Conservation (phyloP, 2,888 invertebrate species). For the Cheilosia vernalis region DNA sequence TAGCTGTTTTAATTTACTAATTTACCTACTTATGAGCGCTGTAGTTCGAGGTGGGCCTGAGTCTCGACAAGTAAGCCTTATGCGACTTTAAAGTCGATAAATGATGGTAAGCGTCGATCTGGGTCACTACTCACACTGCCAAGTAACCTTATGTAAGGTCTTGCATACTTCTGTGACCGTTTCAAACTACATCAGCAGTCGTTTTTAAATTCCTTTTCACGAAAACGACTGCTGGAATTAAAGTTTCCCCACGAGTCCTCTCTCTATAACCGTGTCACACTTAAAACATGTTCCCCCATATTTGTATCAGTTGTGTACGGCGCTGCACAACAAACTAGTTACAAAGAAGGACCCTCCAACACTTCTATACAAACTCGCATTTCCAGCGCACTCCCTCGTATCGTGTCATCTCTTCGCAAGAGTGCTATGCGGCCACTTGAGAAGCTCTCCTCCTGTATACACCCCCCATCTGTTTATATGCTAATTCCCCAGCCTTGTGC, state of each 20-base stretch:
- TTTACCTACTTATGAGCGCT: too few relatives aligned
- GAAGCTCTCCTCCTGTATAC: constrained; percentile 26
- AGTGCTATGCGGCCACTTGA: constrained; percentile 39
- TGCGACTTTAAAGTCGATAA: too few relatives aligned
- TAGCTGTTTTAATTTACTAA: too few relatives aligned
- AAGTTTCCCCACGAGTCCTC: not conserved
- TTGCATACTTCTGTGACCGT: too few relatives aligned
- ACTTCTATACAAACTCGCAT: constrained; percentile 21
- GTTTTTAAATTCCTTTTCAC: too few relatives aligned
- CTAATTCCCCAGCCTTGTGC: constrained; percentile 2
- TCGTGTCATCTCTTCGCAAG: constrained; percentile 45
- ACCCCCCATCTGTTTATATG: constrained; percentile 51
- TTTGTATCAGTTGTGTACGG: constrained; percentile 2
- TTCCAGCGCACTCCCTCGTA: constrained; percentile 28
- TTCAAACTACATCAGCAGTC: too few relatives aligned
- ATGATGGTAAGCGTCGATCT: too few relatives aligned
- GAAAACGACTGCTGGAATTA: not conserved
- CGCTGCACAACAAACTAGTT: not conserved
- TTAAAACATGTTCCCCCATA: constrained; percentile 11
- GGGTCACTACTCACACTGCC: too few relatives aligned
- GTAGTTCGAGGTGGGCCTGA: too few relatives aligned
- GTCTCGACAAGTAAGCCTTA: too few relatives aligned
- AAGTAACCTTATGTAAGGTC: too few relatives aligned
- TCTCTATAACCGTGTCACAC: constrained; percentile 33
- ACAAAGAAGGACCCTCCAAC: constrained; percentile 1